A percentile compares a stretch with the other conserved stretches of the same genome.
phyloP scores from a whole-genome alignment of 2,113 vertebrate species.

The Edolisoma coerulescens region DNA sequence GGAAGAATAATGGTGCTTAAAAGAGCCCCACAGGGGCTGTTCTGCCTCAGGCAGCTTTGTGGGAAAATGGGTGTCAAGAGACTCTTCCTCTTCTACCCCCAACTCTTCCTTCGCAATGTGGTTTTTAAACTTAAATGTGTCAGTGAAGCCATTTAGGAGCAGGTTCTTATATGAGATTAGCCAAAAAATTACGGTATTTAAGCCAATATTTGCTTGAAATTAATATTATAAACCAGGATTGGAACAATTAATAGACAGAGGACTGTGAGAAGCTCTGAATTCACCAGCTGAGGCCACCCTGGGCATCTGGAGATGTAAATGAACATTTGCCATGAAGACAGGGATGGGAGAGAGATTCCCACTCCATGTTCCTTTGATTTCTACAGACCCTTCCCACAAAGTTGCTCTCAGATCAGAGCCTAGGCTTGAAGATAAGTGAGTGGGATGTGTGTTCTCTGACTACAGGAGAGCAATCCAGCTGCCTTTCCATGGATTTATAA shows the following conservation, averaged over 20 bases:
- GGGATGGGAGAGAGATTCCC: background rate
- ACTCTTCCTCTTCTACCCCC: background rate
- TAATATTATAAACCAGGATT: background rate
- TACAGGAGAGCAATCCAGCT: background rate
- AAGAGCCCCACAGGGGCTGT: background rate
- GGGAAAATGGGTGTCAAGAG: background rate
- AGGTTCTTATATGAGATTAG: background rate
- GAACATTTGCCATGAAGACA: background rate
- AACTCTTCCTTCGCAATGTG: background rate
- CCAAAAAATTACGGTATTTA: rapidly evolving
- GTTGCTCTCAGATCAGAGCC: background rate
- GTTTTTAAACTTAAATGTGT: background rate
- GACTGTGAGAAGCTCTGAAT: background rate
- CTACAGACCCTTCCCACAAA: background rate
- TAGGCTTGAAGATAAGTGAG: background rate
- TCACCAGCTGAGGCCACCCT: background rate
- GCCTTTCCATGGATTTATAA: background rate
- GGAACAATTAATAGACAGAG: background rate
- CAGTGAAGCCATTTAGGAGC: background rate
- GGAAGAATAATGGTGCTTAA: background rate
- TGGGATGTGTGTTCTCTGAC: background rate
- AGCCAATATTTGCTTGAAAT: background rate
- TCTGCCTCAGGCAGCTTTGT: background rate
- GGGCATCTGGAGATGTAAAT: background rate
- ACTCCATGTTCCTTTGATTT: background rate